Evolutionary conservation across 1,140 invertebrate genomes (phyloP).

Genomic region (Orius laevigatus): DNA sequence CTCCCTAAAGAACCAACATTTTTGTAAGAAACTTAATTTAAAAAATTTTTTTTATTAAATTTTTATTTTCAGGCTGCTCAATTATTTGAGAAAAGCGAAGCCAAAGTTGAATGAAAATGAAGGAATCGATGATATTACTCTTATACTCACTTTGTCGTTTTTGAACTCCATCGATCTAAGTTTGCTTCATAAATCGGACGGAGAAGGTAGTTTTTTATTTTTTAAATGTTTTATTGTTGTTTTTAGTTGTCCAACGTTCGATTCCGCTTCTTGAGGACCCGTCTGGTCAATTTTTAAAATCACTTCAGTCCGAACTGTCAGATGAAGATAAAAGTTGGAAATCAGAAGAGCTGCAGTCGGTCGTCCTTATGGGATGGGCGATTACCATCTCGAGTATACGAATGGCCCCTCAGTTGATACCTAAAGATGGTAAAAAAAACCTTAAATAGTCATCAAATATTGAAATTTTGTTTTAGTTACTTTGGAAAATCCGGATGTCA

Average conservation of each 20-base stretch:
- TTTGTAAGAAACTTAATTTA: conserved; percentile 24
- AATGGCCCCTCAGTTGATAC: conserved; percentile 31
- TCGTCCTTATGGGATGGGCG: conserved; percentile 63
- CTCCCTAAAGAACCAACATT: conserved; percentile 43
- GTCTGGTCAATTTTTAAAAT: conserved; percentile 33
- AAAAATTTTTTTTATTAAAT: background rate
- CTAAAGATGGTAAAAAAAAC: conserved; percentile 13
- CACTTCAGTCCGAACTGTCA: conserved; percentile 36
- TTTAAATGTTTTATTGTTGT: background rate
- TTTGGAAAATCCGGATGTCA: conserved; percentile 56
- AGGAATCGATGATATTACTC: conserved; percentile 53
- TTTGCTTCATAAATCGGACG: conserved; percentile 46
- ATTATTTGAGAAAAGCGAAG: conserved; percentile 28
- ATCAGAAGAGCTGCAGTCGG: conserved; percentile 45
- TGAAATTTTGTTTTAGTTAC: conserved; percentile 24
- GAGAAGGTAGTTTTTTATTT: conserved; percentile 28
- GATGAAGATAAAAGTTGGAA: conserved; percentile 34
- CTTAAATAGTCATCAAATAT: conserved; percentile 3
- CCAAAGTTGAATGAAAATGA: conserved; percentile 30
- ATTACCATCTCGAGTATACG: conserved; percentile 64
- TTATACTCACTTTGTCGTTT: conserved; percentile 65
- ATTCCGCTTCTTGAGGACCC: too few relatives aligned
- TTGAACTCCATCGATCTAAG: conserved; percentile 73
- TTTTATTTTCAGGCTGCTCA: conserved; percentile 26
- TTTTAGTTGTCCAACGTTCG: conserved; percentile 36